Evolutionary conservation across 2,113 vertebrate species (phyloP).

Genomic region (Sceloporus undulatus): DNA sequence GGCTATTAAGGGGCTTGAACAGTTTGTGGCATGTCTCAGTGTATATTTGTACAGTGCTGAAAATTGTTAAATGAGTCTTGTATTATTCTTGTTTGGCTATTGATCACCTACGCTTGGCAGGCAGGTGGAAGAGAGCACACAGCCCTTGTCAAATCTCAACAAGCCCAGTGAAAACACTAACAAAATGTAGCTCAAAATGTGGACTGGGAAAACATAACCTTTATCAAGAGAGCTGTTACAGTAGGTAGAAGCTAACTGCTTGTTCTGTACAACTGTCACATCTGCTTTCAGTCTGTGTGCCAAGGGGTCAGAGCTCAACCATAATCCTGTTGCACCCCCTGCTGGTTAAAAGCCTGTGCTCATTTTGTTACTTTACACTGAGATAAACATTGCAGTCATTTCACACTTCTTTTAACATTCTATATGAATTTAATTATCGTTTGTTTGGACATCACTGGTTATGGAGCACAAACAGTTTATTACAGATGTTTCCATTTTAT

Average conservation of each 20-base stretch:
- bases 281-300: constrained; percentile 69
- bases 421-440: constrained; percentile 73
- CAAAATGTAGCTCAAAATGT: constrained; percentile 21
- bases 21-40: background rate
- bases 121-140: background rate
- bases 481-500: constrained; percentile 9
- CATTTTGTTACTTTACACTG: constrained; percentile 77
- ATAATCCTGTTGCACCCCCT: constrained; percentile 87
- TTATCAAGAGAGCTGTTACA: constrained; percentile 57
- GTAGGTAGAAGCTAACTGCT: constrained; percentile 66
- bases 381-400: constrained; percentile 79
- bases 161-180: constrained; percentile 15
- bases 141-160: constrained; percentile 17
- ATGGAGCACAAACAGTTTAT: constrained; percentile 38
- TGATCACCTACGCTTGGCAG: constrained; percentile 14
- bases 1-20: background rate
- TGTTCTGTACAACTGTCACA: constrained; percentile 69
- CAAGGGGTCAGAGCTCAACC: constrained; percentile 81
- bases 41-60: background rate
- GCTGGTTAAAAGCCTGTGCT: constrained; percentile 82
- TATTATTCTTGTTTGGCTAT: background rate
- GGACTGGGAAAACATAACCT: constrained; percentile 59
- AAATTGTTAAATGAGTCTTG: constrained; percentile 17
- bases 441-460: constrained; percentile 61
- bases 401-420: constrained; percentile 78